phyloP scores from a whole-genome alignment of 2,888 invertebrate species.

The Dryomyza anilis region DNA sequence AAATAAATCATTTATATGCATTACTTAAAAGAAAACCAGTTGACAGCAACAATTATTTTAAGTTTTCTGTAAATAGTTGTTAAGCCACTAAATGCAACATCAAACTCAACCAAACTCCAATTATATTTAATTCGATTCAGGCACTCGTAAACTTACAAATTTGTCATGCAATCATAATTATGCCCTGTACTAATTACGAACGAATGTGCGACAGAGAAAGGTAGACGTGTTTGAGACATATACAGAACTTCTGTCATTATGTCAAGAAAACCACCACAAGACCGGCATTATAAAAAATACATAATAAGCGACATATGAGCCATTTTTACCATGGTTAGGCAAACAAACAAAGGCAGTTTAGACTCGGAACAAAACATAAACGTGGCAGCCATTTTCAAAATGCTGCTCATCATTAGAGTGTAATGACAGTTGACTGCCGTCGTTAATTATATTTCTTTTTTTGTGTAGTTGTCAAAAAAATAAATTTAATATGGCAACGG shows the following conservation, averaged over 20 bases:
- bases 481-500: background rate
- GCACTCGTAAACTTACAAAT: background rate
- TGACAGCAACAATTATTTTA: too few species aligned
- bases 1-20: too few species aligned
- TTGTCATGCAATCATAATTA: conserved; percentile 19
- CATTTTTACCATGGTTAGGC: conserved; percentile 25
- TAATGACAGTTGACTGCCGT: conserved; percentile 6
- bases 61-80: too few species aligned
- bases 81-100: too few species aligned
- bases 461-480: background rate
- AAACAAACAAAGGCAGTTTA: conserved; percentile 10
- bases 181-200: too few species aligned
- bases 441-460: too few species aligned
- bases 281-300: conserved; percentile 44
- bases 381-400: conserved; percentile 29
- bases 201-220: too few species aligned
- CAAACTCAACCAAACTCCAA: conserved; percentile 17
- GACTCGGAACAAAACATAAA: background rate
- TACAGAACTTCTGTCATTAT: too few species aligned
- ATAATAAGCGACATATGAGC: conserved; percentile 2
- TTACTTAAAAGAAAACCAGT: too few species aligned
- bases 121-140: conserved; percentile 18
- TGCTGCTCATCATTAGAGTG: conserved; percentile 9
- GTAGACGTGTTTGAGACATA: too few species aligned
- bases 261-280: conserved; percentile 27